These are phyloP conservation scores for Serripes groenlandicus DNA, from an alignment of 2,888 invertebrate species.

Conservation along the genomic window DNA sequence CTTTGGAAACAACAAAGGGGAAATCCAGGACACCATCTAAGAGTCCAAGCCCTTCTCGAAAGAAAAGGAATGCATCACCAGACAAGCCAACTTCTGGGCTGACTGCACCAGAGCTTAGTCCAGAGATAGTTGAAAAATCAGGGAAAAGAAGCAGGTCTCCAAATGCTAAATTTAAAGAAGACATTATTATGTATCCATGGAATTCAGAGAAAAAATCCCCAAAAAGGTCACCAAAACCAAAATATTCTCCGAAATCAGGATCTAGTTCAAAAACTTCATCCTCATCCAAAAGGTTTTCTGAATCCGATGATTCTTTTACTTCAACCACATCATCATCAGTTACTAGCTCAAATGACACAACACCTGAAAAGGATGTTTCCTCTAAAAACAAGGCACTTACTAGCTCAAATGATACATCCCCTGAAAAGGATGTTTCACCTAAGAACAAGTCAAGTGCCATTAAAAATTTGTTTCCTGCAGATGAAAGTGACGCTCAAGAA, in stretches of 20 bases:
- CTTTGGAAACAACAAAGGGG: not conserved
- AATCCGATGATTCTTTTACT: not conserved
- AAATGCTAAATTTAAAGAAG: conserved; percentile 60
- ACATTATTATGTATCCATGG: conserved; percentile 62
- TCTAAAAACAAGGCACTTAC: not conserved
- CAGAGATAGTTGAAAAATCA: conserved; percentile 7
- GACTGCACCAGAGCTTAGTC: too few relatives aligned
- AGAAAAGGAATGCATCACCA: not conserved
- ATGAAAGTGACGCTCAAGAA: not conserved
- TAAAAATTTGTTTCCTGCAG: not conserved
- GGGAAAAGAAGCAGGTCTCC: conserved; percentile 57
- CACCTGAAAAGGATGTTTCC: not conserved
- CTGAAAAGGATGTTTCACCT: not conserved
- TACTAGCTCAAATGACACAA: not conserved
- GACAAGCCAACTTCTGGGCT: not conserved
- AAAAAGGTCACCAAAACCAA: conserved; percentile 34
- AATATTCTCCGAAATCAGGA: conserved; percentile 21
- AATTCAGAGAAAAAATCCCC: conserved; percentile 57
- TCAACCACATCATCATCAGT: not conserved
- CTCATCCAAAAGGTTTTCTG: not conserved
- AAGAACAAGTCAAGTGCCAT: conserved; percentile 12
- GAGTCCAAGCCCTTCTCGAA: conserved; percentile 45
- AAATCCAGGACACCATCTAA: conserved; percentile 33
- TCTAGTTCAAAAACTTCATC: conserved; percentile 29
- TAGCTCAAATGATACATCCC: conserved; percentile 10